Base-by-base conservation (phyloP, 1,140 invertebrate genomes). In the Zaprionus camerounensis region DNA sequence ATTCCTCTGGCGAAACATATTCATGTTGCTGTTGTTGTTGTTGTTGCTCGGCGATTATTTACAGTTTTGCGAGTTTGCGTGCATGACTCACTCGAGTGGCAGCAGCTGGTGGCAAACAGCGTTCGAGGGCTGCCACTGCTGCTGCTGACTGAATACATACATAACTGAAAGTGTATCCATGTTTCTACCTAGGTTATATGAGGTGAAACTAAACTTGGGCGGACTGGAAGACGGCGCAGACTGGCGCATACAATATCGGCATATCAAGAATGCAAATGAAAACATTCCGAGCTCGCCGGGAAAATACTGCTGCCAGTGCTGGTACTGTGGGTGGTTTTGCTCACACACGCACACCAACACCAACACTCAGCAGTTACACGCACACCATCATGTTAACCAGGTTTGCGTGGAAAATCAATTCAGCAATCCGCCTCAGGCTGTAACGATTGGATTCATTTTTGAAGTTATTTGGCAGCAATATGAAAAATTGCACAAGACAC, bases 51-150 rank as follows among this genome's bases (percentile, higher is more conserved):
- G 17, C 28, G 38, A 55, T 61, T 75, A 61, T 74, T 77, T 66
- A 68, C 64, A 72, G 76, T 77, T 78, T 83, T 72, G 79, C 62
- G 76, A 71, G 71, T 61, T 88, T 75, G 83, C 85, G 71, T 84
- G 84, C 71, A 88, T 87, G 85, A 87, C 81, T 87, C 83, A 86
- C 65, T 83, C 41, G 70, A 67, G 57, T 58, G 66, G 61, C 56
- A 80, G 75, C 74, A 80, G 69, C 76, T 80, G 69, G 71, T 57
- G 71, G 76, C 71, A 70, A 66, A 41, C 58, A 75, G 38, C 59
- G 51, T 56, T 71, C 56, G 77, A 75, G 66, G 73, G 81, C 64
- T 31, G 41, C 41, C 41, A n/a, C 41, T 55, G 51, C 5, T 20
- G 20, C 20, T 28, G 53, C 70, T 71, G 41, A 49, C 69, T 65